Base-by-base conservation (phyloP, 2,888 invertebrate genomes). In the Leucoptera coffeella region DNA sequence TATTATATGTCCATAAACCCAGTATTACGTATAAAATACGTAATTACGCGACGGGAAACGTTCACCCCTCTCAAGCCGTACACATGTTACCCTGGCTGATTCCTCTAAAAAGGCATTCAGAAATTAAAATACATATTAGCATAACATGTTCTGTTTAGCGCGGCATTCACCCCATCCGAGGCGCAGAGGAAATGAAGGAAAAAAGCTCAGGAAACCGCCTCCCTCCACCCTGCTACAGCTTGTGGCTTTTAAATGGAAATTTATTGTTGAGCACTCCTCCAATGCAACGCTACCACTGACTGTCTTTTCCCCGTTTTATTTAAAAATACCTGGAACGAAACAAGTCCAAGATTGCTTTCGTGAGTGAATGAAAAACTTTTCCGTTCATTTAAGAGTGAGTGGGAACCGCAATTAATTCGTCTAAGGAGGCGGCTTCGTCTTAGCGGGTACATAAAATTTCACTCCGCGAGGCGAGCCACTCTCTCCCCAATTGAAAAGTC, bases 201-300 rank as follows among this genome's bases (percentile, higher is more conserved):
- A 67, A 67, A 69, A 60, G 61, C 57, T 53, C 46, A 64, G 67
- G 65, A 67, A 61, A 56, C 52, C 49, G 46, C 36, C 42, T 43
- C 34, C 32, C 35, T 36, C 34, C 27, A 12, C 41, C 35, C 23
- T 31, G 30, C 35, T 39, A 34, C 42, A 31, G 55, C 55, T 61
- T 62, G 62, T 47, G 61, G 65, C 62, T 65, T 67, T 65, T 67
- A 69, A 67, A 67, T 65, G 65, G 64, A 67, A 65, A 69, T 69
- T 65, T 67, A 67, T 69, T 65, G 64, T 65, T 60, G 58, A 65
- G 61, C 64, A 67, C 64, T 67, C 59, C 62, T 62, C 62, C 67
- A 58, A 61, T 55, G 52, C 49, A 46, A 40, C 38, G 33, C 42
- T 37, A 45, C 45, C 38, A 41, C 45, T 59, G 46, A 46, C 25